phyloP scores from a whole-genome alignment of 2,888 invertebrate genomes.

The Mesopsocus fuscifrons region DNA sequence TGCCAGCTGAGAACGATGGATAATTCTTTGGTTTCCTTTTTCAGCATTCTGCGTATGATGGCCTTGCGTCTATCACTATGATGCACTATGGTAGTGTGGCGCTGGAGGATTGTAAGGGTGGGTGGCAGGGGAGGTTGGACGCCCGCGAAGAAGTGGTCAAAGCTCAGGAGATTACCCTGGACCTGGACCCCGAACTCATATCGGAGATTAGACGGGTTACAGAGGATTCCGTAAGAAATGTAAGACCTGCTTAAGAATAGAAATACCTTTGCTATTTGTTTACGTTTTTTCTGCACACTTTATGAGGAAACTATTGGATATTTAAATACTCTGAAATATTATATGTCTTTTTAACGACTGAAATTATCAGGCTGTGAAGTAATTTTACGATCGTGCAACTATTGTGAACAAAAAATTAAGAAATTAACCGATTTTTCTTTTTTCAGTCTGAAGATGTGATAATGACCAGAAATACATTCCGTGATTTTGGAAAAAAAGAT shows the following conservation, averaged over 20 bases:
- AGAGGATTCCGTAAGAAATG: not conserved
- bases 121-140: conserved; percentile 12
- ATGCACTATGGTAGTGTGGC: conserved; percentile 22
- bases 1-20: too few species aligned
- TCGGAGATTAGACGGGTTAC: conserved; percentile 26
- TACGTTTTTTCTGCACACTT: too few species aligned
- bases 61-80: conserved; percentile 24
- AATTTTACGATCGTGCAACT: too few species aligned
- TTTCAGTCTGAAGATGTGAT: conserved; percentile 23
- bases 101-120: conserved; percentile 15
- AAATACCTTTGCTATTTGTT: not conserved
- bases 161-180: conserved; percentile 28
- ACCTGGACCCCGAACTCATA: conserved; percentile 26
- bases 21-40: too few species aligned
- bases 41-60: conserved; percentile 28
- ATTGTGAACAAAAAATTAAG: too few species aligned
- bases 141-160: conserved; percentile 17
- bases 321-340: too few species aligned
- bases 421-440: conserved; percentile 11
- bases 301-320: too few species aligned
- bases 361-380: too few species aligned
- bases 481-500: conserved; percentile 31
- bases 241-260: not conserved
- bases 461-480: conserved; percentile 24
- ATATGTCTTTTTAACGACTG: too few species aligned